Evolutionary conservation across 2,113 vertebrate species (phyloP).

Genomic region (Mystacornis crossleyi): DNA sequence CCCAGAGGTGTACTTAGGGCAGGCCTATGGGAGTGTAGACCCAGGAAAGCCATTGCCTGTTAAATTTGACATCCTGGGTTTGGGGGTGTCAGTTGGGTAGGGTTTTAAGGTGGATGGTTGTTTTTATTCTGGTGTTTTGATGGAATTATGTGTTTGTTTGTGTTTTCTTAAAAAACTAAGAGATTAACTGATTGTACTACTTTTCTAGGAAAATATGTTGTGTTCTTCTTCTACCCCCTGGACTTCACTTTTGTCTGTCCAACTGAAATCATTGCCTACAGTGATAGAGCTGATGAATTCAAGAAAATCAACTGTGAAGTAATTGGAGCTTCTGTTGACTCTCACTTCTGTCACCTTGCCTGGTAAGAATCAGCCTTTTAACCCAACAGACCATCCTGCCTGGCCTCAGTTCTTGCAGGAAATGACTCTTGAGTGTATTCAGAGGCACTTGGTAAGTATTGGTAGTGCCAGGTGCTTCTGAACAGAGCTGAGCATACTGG

Average conservation of each 20-base stretch:
- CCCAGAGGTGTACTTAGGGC: neutral
- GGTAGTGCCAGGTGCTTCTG: neutral
- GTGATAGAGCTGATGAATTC: constrained; percentile 91
- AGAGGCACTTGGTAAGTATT: neutral
- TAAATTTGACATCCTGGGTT: neutral
- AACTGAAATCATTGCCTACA: constrained; percentile 97
- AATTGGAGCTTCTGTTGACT: constrained; percentile 95
- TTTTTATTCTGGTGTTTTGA: neutral
- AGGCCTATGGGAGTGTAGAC: neutral
- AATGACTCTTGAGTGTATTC: neutral
- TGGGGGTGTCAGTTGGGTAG: neutral
- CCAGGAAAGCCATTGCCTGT: neutral
- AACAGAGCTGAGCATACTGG: neutral
- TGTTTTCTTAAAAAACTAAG: neutral
- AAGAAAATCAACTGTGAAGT: constrained; percentile 92
- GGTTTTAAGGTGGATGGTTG: neutral
- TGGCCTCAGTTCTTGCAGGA: neutral
- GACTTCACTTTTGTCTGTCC: constrained; percentile 99
- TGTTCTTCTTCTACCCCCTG: constrained; percentile 97
- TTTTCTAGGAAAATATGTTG: constrained; percentile 89
- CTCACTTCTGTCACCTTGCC: constrained; percentile 95
- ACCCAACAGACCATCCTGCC: neutral
- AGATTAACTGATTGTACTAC: neutral
- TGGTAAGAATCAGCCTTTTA: constrained; percentile 79
- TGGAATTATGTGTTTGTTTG: neutral